These are phyloP conservation scores for Troilus luridus DNA, from an alignment of 2,888 invertebrate species.

Conservation along the genomic window DNA sequence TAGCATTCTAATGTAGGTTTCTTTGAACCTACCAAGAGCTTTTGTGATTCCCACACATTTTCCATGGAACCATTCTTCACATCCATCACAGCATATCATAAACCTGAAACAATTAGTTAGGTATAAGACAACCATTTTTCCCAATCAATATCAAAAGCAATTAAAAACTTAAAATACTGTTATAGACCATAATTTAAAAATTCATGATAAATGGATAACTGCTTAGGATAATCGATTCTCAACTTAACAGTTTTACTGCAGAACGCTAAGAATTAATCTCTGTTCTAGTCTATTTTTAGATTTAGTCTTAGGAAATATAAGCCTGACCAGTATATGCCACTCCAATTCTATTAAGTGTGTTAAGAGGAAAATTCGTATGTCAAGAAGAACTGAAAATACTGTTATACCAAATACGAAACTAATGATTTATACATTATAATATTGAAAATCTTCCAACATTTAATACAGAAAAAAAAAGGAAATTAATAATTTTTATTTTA, in stretches of 20 bases:
- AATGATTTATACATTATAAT: no score
- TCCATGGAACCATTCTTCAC: slow-evolving; percentile 99
- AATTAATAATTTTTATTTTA: no score
- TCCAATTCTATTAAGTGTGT: no score
- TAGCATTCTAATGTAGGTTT: slow-evolving; percentile 35
- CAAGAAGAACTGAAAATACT: no score
- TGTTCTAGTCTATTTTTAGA: neutral
- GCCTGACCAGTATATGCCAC: no score
- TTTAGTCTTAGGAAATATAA: neutral
- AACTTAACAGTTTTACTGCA: neutral
- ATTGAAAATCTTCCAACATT: no score
- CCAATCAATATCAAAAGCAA: neutral
- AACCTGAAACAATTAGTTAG: slow-evolving; percentile 73
- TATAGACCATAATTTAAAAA: neutral
- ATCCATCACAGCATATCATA: slow-evolving; percentile 97
- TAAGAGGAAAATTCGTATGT: no score
- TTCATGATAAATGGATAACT: neutral
- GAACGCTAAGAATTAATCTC: neutral
- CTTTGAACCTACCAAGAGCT: slow-evolving; percentile 78
- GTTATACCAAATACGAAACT: no score
- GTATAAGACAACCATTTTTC: neutral
- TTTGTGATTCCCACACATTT: slow-evolving; percentile 95
- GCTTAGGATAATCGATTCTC: neutral
- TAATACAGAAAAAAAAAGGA: no score
- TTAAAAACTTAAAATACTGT: neutral